Percentiles rank a stretch among this genome's conserved stretches.
Evolutionary conservation across 2,797 vertebrate genomes (phyloP).

Genomic region (Xerus rutilus): DNA sequence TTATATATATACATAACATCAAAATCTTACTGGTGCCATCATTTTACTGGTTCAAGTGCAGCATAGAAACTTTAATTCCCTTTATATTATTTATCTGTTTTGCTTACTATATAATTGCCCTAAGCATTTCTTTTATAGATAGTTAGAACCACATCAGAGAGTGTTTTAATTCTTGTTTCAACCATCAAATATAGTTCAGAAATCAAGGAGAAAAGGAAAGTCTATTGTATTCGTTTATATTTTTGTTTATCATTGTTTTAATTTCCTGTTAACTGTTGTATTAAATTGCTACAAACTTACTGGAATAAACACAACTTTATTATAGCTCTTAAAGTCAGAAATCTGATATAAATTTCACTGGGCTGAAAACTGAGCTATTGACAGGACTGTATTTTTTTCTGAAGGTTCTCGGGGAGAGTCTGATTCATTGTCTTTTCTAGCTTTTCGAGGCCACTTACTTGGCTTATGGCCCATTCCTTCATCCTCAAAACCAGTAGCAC

Average conservation of each 20-base stretch:
- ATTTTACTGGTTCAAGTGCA: not conserved
- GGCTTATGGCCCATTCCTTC: not conserved
- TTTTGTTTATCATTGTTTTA: conserved; percentile 32
- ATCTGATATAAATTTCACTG: not conserved
- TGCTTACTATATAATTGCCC: not conserved
- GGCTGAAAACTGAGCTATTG: not conserved
- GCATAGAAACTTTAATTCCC: not conserved
- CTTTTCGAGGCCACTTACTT: not conserved
- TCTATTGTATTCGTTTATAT: not conserved
- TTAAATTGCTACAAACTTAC: no score
- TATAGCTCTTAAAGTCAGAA: not conserved
- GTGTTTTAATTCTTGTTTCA: not conserved
- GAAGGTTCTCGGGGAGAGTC: not conserved
- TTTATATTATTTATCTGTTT: not conserved
- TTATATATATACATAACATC: not conserved
- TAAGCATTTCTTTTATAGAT: not conserved
- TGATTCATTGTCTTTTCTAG: not conserved
- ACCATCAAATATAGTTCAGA: not conserved
- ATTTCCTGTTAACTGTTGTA: not conserved
- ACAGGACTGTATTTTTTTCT: not conserved
- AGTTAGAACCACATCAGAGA: not conserved
- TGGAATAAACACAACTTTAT: not conserved
- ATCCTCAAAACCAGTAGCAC: not conserved
- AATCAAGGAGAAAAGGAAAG: not conserved
- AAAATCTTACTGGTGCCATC: not conserved